phyloP scores from a whole-genome alignment of 2,113 vertebrate species.

The Suncus etruscus region DNA sequence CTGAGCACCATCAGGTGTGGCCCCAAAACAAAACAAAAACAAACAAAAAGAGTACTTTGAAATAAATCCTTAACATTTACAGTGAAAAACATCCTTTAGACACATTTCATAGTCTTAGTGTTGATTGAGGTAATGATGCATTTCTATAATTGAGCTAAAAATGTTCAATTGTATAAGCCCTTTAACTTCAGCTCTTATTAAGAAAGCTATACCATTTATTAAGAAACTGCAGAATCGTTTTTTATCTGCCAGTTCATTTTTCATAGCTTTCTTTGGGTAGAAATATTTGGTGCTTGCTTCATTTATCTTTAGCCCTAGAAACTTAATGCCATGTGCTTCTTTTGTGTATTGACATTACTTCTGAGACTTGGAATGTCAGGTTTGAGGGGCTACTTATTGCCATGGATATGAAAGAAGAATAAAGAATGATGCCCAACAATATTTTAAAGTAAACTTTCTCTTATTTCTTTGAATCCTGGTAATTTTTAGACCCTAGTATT shows the following conservation, averaged over 20 bases:
- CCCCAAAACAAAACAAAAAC: too few species aligned
- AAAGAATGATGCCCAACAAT: slow-evolving; percentile 6
- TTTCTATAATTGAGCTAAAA: slow-evolving; percentile 20
- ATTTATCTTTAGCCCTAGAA: slow-evolving; percentile 28
- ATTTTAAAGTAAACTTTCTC: not conserved
- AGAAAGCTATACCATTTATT: slow-evolving; percentile 25
- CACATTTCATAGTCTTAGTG: slow-evolving; percentile 1
- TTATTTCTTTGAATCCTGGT: slow-evolving; percentile 25
- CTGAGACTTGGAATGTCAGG: not conserved
- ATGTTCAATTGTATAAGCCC: not conserved
- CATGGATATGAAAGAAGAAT: not conserved
- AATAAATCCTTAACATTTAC: slow-evolving; percentile 25
- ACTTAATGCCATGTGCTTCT: not conserved
- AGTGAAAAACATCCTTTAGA: slow-evolving; percentile 35
- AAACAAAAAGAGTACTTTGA: not conserved
- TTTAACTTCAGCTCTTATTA: slow-evolving; percentile 27
- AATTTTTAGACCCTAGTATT: slow-evolving; percentile 9
- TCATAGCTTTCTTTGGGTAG: not conserved
- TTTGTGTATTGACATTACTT: not conserved
- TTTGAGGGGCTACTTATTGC: not conserved
- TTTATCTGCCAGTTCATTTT: slow-evolving; percentile 51
- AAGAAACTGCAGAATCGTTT: slow-evolving; percentile 48
- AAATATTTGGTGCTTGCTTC: slow-evolving; percentile 9
- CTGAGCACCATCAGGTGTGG: too few species aligned
- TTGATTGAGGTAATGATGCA: not conserved